Percentiles rank a stretch among this genome's conserved stretches.
Conservation (phyloP, 23 tunicate species). For the Botrylloides violaceus region DNA sequence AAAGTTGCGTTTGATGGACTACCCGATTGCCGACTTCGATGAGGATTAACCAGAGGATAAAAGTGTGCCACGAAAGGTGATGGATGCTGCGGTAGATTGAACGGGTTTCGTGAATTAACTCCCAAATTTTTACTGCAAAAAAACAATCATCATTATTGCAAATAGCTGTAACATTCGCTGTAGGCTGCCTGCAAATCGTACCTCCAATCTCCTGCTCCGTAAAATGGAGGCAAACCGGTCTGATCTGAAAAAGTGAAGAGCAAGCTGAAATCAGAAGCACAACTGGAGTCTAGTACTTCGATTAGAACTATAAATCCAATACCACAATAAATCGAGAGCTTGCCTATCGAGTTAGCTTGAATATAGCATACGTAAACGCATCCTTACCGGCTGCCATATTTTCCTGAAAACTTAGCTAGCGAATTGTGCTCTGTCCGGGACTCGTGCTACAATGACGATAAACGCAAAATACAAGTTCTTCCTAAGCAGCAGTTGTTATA, state of each 20-base stretch:
- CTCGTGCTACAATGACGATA: too few species aligned
- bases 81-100: constrained; percentile 33
- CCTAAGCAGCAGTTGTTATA: neutral
- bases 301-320: too few species aligned
- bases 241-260: neutral
- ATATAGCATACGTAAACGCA: neutral
- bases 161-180: neutral
- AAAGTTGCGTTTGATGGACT: neutral
- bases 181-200: neutral
- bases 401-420: too few species aligned
- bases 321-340: too few species aligned
- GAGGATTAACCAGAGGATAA: constrained; percentile 48
- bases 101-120: constrained; percentile 6
- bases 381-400: neutral
- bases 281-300: too few species aligned
- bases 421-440: too few species aligned
- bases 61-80: constrained; percentile 73
- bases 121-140: constrained; percentile 6
- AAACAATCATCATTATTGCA: neutral
- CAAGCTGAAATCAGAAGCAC: too few species aligned
- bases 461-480: neutral
- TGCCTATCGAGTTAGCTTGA: too few species aligned
- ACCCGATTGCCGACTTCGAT: neutral
- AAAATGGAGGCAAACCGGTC: neutral
- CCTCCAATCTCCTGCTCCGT: neutral